Evolutionary conservation across 1,140 invertebrate genomes (phyloP).

Genomic region (Pogonus chalceus): DNA sequence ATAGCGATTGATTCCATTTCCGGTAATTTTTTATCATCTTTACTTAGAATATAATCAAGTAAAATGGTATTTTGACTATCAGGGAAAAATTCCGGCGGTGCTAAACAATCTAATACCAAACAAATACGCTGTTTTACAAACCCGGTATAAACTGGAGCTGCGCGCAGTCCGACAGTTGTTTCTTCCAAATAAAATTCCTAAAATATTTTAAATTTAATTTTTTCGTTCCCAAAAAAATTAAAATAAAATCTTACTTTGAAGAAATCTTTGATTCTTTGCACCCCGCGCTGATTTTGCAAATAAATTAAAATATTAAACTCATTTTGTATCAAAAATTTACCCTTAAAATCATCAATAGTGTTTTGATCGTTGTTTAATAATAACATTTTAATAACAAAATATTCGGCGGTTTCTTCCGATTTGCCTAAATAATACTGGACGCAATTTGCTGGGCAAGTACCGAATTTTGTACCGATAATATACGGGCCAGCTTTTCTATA

Average conservation of each 20-base stretch:
- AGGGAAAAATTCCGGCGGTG: conserved; percentile 61
- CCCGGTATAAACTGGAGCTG: conserved; percentile 49
- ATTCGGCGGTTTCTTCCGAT: conserved; percentile 62
- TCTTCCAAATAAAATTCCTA: conserved; percentile 65
- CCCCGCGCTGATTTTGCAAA: conserved; percentile 59
- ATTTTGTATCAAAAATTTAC: conserved; percentile 72
- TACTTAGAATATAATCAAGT: conserved; percentile 73
- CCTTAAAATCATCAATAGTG: conserved; percentile 67
- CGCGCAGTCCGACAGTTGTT: conserved; percentile 39
- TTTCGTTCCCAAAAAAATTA: conserved; percentile 1
- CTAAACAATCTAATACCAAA: conserved; percentile 68
- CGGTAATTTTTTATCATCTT: conserved; percentile 66
- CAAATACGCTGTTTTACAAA: conserved; percentile 53
- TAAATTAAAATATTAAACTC: conserved; percentile 68
- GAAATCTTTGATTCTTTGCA: conserved; percentile 70
- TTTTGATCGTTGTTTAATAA: conserved; percentile 48
- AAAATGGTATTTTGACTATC: conserved; percentile 63
- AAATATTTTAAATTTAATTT: conserved; percentile 15
- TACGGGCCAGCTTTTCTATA: conserved; percentile 64
- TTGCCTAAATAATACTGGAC: conserved; percentile 70
- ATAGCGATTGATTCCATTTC: conserved; percentile 68
- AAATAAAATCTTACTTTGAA: conserved; percentile 51
- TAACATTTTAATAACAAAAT: conserved; percentile 66
- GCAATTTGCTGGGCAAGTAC: conserved; percentile 65
- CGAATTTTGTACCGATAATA: conserved; percentile 60